phyloP scores from a whole-genome alignment of 2,113 vertebrate species.

The Caloenas nicobarica region DNA sequence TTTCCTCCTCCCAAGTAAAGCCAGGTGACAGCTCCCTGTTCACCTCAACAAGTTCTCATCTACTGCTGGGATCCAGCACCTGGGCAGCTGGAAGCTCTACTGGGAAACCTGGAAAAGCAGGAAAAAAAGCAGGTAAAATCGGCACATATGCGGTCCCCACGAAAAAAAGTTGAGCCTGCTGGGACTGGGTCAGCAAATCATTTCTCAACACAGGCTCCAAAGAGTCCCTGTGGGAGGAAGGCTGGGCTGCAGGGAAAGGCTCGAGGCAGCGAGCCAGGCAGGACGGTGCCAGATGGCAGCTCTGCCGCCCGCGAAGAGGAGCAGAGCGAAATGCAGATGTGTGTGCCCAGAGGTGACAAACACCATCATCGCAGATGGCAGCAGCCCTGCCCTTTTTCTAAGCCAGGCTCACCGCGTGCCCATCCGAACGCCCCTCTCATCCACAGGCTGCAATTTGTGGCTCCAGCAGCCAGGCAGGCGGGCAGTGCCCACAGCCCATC shows the following conservation, averaged over 20 bases:
- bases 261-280: not conserved
- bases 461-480: not conserved
- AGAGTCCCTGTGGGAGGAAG: not conserved
- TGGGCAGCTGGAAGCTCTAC: not conserved
- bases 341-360: not conserved
- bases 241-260: not conserved
- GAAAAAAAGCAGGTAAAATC: not conserved
- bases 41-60: not conserved
- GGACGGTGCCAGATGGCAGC: not conserved
- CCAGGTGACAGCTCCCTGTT: not conserved
- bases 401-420: not conserved
- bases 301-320: not conserved
- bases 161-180: not conserved
- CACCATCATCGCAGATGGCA: accelerated
- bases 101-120: conserved; percentile 3
- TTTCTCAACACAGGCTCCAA: not conserved
- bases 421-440: accelerated
- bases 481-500: not conserved
- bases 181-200: not conserved
- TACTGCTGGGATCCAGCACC: not conserved
- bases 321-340: not conserved
- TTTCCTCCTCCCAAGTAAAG: not conserved
- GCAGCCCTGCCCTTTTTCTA: not conserved
- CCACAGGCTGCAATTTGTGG: not conserved
- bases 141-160: not conserved